phyloP scores from a whole-genome alignment of 2,797 vertebrate genomes.

The Threskiornis aethiopicus region DNA sequence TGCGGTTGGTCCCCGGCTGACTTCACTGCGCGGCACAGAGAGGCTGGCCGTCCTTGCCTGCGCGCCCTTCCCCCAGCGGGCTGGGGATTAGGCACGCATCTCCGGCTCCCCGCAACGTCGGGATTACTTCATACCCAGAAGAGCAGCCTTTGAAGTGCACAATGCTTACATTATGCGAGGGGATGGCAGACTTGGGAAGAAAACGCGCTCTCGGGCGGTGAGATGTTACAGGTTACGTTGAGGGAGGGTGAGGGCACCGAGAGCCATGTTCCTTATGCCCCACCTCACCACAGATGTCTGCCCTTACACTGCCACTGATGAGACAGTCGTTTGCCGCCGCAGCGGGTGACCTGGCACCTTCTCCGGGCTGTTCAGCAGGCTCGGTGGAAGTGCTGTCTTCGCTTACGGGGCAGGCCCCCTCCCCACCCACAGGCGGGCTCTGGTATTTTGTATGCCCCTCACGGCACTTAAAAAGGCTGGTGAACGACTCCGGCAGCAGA shows the following conservation, averaged over 20 bases:
- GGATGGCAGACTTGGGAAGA: background rate
- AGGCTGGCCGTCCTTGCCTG: background rate
- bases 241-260: background rate
- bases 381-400: background rate
- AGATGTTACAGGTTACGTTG: background rate
- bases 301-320: background rate
- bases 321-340: background rate
- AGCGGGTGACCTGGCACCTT: background rate
- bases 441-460: background rate
- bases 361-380: background rate
- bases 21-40: rapidly evolving
- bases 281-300: background rate
- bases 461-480: background rate
- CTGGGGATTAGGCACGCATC: background rate
- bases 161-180: background rate
- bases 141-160: slow-evolving; percentile 24
- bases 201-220: rapidly evolving
- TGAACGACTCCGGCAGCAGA: background rate
- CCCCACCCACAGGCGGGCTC: background rate
- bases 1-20: rapidly evolving
- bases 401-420: background rate
- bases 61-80: background rate
- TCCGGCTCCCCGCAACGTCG: background rate
- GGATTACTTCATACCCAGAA: background rate
- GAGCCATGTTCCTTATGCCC: background rate